These are phyloP conservation scores for Mimas tiliae DNA, from an alignment of 2,888 invertebrate genomes.

Conservation along the genomic window DNA sequence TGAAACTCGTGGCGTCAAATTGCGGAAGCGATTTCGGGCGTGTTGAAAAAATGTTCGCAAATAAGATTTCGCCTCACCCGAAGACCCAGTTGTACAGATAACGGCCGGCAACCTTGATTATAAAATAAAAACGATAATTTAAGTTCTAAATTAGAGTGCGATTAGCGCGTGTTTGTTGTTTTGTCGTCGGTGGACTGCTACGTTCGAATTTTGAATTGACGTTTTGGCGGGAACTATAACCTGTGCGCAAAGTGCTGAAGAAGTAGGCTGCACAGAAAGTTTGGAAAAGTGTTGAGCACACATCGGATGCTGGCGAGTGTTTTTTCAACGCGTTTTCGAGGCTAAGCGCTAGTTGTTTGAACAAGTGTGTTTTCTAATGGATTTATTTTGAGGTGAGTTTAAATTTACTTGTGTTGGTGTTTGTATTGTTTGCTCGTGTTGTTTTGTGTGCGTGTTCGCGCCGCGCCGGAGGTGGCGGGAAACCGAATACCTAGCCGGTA, in stretches of 20 bases:
- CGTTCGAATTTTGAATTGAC: slow-evolving; percentile 49
- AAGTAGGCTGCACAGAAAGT: slow-evolving; percentile 76
- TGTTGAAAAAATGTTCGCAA: slow-evolving; percentile 59
- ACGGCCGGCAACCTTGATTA: slow-evolving; percentile 50
- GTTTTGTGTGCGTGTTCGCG: slow-evolving; percentile 82
- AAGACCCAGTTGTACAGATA: slow-evolving; percentile 56
- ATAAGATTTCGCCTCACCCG: slow-evolving; percentile 52
- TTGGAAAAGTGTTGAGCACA: slow-evolving; percentile 80
- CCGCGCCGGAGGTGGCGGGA: slow-evolving; percentile 79
- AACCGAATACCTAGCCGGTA: slow-evolving; percentile 83
- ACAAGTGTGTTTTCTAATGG: slow-evolving; percentile 86
- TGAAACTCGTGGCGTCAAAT: slow-evolving; percentile 62
- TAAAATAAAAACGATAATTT: slow-evolving; percentile 26
- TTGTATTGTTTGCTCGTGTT: slow-evolving; percentile 82
- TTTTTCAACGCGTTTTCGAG: slow-evolving; percentile 85
- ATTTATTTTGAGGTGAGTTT: slow-evolving; percentile 85
- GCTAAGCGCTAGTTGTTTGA: slow-evolving; percentile 85
- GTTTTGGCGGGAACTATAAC: slow-evolving; percentile 67
- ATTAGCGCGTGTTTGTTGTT: slow-evolving; percentile 37
- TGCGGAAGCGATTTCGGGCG: slow-evolving; percentile 69
- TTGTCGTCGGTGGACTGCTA: slow-evolving; percentile 37
- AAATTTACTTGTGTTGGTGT: slow-evolving; percentile 84
- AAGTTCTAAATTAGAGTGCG: slow-evolving; percentile 43
- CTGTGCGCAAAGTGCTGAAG: slow-evolving; percentile 48
- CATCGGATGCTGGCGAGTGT: slow-evolving; percentile 78